These are phyloP conservation scores for Microcebus ravelobensis DNA, from an alignment of 2,113 vertebrate genomes.

Conservation along the genomic window DNA sequence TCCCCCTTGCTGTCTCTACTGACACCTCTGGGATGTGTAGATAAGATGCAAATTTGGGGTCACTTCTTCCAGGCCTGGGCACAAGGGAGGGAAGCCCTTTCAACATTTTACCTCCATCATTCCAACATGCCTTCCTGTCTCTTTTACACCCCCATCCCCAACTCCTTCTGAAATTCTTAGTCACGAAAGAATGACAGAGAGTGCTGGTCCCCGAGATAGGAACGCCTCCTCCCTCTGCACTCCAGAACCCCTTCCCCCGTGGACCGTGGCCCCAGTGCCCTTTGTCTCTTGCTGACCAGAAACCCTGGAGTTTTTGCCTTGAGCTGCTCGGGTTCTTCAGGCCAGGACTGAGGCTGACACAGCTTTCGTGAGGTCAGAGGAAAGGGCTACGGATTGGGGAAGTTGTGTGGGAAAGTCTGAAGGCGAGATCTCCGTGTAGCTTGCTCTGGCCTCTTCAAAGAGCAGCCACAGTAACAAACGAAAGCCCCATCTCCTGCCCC, in stretches of 20 bases:
- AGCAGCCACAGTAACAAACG: conserved; percentile 8
- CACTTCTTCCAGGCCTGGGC: neutral
- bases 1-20: neutral
- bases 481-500: neutral
- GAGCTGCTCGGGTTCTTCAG: neutral
- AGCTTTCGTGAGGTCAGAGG: conserved; percentile 34
- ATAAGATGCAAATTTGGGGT: neutral
- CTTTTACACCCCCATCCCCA: neutral
- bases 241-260: neutral
- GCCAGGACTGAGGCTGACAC: neutral
- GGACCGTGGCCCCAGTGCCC: neutral
- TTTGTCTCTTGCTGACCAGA: neutral
- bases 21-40: neutral
- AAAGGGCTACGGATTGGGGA: conserved; percentile 66
- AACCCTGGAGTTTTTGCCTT: neutral
- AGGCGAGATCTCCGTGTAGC: conserved; percentile 44
- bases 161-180: neutral
- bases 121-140: neutral
- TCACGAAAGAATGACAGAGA: neutral
- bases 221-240: neutral
- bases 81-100: neutral
- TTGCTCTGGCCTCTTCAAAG: conserved; percentile 50
- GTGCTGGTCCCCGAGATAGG: neutral
- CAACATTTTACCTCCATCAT: rapidly evolving
- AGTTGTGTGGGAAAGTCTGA: conserved; percentile 63